Evolutionary conservation across 2,797 vertebrate genomes (phyloP), one percentile per base, ranked within the genome.

Genomic region (Echeneis naucrates): DNA sequence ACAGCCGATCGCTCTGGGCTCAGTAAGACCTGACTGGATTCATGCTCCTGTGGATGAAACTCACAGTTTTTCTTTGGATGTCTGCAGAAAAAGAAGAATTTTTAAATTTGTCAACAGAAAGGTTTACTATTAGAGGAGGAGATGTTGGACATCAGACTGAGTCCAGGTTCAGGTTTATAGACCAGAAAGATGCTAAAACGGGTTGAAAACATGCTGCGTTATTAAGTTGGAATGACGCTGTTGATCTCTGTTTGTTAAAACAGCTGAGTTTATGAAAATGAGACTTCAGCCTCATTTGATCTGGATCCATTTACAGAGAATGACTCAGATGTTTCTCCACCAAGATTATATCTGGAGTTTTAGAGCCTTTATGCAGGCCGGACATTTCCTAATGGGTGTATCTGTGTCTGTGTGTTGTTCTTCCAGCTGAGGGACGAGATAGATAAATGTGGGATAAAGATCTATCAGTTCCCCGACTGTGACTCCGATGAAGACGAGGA

Each of bases 401-500:
- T 16, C 42, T 11, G 56, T 19, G 54, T 70, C 3, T 54, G 16
- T 71, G 26, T 68, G 42, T 61, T 10, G 48, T 68, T 24, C 68
- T 54, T 61, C 19, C 54, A 99, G 97, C 94, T 99, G 73, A 93
- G 97, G 48, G 97, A 99, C 21, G 97, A 99, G 90, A 98, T 97
- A 0, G 97, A 98, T 78, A 96, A 94, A 69, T 97, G 96, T 35
- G 96, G 96, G 58, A 97, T 99, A 90, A 98, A 97, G 59, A 95
- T 98, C 38, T 99, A 98, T 89, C 97, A 98, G 93, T 98, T 98
- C 78, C 97, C 97, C 0, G 97, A 97, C 80, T 98, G 97, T 61
- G 97, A 99, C 88, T 98, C 97, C 0, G 97, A 99, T 3, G 97
- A 98, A 80, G 97, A 98, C 2, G 97, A 98, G 54, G 96, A 97